Evolutionary conservation across 2,113 vertebrate species (phyloP).

Genomic region (Neolamprologus fasciatus): DNA sequence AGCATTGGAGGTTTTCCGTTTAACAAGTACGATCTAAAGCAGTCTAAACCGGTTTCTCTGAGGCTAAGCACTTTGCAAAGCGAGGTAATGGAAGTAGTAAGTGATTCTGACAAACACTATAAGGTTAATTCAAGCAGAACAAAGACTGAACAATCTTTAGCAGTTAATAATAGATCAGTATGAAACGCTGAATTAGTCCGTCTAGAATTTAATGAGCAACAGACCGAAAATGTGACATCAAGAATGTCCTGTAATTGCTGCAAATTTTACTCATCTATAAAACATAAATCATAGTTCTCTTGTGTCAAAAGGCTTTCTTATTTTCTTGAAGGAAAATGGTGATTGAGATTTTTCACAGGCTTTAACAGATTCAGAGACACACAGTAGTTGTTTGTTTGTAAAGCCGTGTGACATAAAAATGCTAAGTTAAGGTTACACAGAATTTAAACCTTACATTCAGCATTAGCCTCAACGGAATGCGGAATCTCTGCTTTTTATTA

Average conservation of each 20-base stretch:
- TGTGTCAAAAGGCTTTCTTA: background rate
- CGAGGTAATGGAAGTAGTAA: background rate
- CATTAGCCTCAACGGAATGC: fast-evolving
- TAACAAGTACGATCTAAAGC: background rate
- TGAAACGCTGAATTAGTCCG: fast-evolving
- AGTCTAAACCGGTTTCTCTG: background rate
- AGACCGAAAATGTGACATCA: fast-evolving
- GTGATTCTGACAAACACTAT: background rate
- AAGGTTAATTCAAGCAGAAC: background rate
- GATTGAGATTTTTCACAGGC: background rate
- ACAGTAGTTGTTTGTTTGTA: fast-evolving
- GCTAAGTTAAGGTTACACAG: background rate
- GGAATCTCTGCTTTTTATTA: background rate
- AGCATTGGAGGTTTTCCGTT: background rate
- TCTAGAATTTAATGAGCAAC: fast-evolving
- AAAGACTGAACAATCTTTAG: background rate
- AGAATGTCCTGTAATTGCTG: background rate
- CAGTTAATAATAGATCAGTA: background rate
- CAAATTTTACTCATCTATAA: background rate
- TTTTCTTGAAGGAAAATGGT: background rate
- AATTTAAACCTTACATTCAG: background rate
- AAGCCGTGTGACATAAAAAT: background rate
- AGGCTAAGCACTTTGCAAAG: background rate
- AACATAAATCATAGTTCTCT: background rate
- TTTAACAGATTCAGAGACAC: background rate